Conservation (phyloP, 2,797 vertebrate species). For the Danio choprae region DNA sequence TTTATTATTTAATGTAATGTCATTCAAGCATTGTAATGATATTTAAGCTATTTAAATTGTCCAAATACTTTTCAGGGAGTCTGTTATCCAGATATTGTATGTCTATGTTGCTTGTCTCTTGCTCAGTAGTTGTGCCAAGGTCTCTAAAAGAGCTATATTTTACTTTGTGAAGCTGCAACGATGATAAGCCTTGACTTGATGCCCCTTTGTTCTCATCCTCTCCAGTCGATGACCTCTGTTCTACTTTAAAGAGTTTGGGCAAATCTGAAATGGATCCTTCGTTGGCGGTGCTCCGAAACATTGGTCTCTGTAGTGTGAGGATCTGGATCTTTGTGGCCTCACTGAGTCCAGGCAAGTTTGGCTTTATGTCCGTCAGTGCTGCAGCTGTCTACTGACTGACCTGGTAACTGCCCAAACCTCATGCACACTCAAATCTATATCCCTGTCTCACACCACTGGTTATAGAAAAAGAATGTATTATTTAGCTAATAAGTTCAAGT, state of each 20-base stretch:
- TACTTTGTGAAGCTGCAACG: neutral
- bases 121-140: neutral
- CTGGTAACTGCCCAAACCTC: conserved; percentile 65
- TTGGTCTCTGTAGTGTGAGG: conserved; percentile 41
- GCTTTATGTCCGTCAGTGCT: conserved; percentile 62
- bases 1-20: neutral
- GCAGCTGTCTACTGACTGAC: conserved; percentile 64
- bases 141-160: neutral
- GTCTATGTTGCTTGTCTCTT: neutral
- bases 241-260: conserved; percentile 51
- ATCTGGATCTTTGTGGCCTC: conserved; percentile 31
- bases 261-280: conserved; percentile 21
- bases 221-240: conserved; percentile 41
- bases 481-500: too few species aligned
- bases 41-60: neutral
- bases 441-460: neutral
- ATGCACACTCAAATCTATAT: neutral
- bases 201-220: conserved; percentile 18
- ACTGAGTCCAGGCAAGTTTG: conserved; percentile 67
- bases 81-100: neutral
- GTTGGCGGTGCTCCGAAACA: conserved; percentile 45
- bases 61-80: neutral
- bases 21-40: neutral
- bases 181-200: neutral
- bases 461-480: too few species aligned